These are phyloP conservation scores for Solen grandis DNA, from an alignment of 1,140 invertebrate genomes.

Conservation along the genomic window DNA sequence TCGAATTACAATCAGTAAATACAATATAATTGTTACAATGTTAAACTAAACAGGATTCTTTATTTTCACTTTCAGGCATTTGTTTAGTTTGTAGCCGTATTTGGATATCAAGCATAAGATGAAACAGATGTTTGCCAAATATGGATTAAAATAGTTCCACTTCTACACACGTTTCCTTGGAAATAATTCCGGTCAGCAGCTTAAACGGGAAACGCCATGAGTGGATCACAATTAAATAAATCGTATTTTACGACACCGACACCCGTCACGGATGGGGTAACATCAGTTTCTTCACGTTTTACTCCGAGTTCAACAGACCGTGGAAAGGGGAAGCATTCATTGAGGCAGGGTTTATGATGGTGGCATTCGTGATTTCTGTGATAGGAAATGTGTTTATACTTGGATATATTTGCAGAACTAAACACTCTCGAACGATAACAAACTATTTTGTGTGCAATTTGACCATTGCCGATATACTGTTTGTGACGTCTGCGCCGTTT, in stretches of 20 bases:
- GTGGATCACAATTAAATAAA: conserved; percentile 49
- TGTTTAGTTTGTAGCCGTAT: too few relatives aligned
- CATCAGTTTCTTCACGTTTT: conserved; percentile 70
- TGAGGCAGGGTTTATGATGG: conserved; percentile 61
- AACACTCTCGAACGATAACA: conserved; percentile 63
- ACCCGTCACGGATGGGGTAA: conserved; percentile 65
- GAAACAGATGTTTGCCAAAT: too few relatives aligned
- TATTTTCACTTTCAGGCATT: too few relatives aligned
- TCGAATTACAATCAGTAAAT: too few relatives aligned
- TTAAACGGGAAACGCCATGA: background rate
- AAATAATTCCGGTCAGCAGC: too few relatives aligned
- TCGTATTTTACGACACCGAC: conserved; percentile 68
- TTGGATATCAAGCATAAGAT: too few relatives aligned
- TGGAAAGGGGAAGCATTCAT: conserved; percentile 58
- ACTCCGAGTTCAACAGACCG: conserved; percentile 70
- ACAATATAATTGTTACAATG: too few relatives aligned
- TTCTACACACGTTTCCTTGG: too few relatives aligned
- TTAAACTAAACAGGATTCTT: too few relatives aligned
- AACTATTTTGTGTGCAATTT: conserved; percentile 74
- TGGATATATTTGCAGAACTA: conserved; percentile 58
- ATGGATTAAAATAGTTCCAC: too few relatives aligned
- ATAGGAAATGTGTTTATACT: conserved; percentile 67
- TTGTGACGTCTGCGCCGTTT: conserved; percentile 64
- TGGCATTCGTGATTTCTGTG: conserved; percentile 76
- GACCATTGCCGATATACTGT: conserved; percentile 70